Percentiles rank a stretch among this genome's conserved stretches.
These are phyloP conservation scores for Channa argus DNA, from an alignment of 2,113 vertebrate genomes.

Conservation along the genomic window DNA sequence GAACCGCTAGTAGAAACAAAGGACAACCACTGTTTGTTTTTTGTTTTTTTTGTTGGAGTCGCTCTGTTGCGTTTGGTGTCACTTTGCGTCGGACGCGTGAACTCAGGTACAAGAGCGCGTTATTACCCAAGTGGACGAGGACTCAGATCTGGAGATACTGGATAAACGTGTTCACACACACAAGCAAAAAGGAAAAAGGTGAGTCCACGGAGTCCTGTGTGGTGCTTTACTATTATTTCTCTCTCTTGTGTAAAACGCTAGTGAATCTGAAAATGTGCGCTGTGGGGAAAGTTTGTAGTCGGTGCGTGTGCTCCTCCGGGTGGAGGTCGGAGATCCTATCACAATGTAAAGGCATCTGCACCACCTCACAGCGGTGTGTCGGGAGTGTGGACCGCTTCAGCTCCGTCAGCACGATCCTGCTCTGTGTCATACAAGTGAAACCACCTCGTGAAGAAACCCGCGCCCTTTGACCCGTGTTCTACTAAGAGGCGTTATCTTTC, in stretches of 20 bases:
- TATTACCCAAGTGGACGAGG: background rate
- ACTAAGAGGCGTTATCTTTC: too few relatives aligned
- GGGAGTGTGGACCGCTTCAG: slow-evolving; percentile 14
- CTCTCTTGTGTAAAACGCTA: too few relatives aligned
- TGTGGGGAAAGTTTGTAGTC: too few relatives aligned
- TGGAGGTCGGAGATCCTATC: background rate
- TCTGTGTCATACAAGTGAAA: too few relatives aligned
- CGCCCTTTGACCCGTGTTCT: too few relatives aligned
- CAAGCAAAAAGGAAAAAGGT: slow-evolving; percentile 22
- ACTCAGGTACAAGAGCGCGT: slow-evolving; percentile 22
- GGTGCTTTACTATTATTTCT: too few relatives aligned
- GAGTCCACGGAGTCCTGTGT: background rate
- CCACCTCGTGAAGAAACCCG: too few relatives aligned
- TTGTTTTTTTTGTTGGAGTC: too few relatives aligned
- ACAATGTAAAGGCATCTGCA: slow-evolving; percentile 16
- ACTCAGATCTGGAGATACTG: slow-evolving; percentile 40
- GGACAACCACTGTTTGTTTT: background rate
- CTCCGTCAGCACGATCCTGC: background rate
- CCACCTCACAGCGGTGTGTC: background rate
- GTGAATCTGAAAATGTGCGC: too few relatives aligned
- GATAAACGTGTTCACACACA: slow-evolving; percentile 7
- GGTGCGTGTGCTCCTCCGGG: background rate
- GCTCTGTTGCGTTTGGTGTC: background rate
- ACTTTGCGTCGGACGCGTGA: background rate
- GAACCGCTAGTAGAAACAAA: background rate